Evolutionary conservation across 2,888 invertebrate genomes (phyloP).

Genomic region (Parnassius smintheus): DNA sequence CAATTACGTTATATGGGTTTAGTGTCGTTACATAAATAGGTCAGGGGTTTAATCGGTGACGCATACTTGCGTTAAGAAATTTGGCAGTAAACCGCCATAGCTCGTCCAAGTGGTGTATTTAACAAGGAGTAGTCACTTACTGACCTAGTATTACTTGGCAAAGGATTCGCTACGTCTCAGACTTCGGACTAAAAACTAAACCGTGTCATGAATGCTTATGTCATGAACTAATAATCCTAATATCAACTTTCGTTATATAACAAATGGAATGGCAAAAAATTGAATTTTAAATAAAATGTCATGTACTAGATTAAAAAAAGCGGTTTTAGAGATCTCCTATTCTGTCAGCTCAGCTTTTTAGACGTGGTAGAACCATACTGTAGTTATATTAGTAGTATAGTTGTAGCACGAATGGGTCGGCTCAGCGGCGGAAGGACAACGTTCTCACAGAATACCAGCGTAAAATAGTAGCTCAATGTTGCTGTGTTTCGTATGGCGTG

Average conservation of each 20-base stretch:
- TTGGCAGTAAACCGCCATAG: constrained; percentile 60
- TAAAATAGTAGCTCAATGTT: too few relatives aligned
- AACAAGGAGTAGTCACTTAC: constrained; percentile 58
- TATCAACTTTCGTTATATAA: constrained; percentile 8
- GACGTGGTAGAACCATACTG: too few relatives aligned
- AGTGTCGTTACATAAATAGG: constrained; percentile 41
- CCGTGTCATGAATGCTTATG: constrained; percentile 15
- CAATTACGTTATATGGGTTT: constrained; percentile 27
- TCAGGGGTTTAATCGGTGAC: constrained; percentile 54
- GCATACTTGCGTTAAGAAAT: constrained; percentile 56
- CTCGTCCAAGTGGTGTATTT: constrained; percentile 69
- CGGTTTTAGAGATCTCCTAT: too few relatives aligned
- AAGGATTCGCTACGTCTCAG: constrained; percentile 32
- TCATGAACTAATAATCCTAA: constrained; percentile 5
- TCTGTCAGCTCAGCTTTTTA: too few relatives aligned
- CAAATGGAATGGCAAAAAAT: not conserved
- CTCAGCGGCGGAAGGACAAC: too few relatives aligned
- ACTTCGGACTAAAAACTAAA: constrained; percentile 11
- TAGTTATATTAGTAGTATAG: too few relatives aligned
- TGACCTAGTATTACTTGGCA: constrained; percentile 73
- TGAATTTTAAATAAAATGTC: too few relatives aligned
- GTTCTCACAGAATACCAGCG: too few relatives aligned
- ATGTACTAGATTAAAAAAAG: too few relatives aligned
- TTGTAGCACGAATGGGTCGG: too few relatives aligned
- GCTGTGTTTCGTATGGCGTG: too few relatives aligned